Conservation (phyloP, 2,797 vertebrate genomes). For the Pangasius larnaudii region DNA sequence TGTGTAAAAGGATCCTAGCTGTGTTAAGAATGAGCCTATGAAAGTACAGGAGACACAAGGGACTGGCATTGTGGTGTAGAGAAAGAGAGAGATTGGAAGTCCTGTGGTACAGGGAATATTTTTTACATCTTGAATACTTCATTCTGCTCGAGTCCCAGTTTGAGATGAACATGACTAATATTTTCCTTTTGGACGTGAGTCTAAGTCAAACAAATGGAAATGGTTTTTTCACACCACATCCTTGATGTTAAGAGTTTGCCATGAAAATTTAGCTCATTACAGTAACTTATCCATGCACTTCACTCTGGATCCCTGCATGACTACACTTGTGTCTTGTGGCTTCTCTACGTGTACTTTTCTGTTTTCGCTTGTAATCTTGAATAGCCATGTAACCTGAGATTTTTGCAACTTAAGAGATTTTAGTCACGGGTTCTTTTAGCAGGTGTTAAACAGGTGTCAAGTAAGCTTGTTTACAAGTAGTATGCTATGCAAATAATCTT, state of each 20-base stretch:
- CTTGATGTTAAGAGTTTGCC: background rate
- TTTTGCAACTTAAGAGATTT: background rate
- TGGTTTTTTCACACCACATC: background rate
- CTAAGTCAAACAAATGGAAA: constrained; percentile 17
- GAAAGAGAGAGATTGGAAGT: constrained; percentile 2
- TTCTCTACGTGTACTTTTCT: background rate
- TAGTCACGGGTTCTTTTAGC: background rate
- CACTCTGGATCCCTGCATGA: background rate
- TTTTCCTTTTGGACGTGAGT: constrained; percentile 24
- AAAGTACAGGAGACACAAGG: constrained; percentile 12
- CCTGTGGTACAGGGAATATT: constrained; percentile 41
- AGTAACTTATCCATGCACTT: background rate
- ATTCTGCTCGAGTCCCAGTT: background rate
- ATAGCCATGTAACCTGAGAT: background rate
- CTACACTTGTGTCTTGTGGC: background rate
- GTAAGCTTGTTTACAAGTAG: background rate
- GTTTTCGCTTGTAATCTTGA: background rate
- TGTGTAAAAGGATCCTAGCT: constrained; percentile 19
- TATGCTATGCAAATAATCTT: background rate
- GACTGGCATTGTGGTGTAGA: constrained; percentile 11
- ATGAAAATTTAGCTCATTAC: background rate
- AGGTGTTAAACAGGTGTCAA: constrained; percentile 1
- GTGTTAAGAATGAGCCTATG: constrained; percentile 4
- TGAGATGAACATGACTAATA: constrained; percentile 9
- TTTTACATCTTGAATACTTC: constrained; percentile 2